phyloP scores from a whole-genome alignment of 2,797 vertebrate genomes.

The Morelia viridis region DNA sequence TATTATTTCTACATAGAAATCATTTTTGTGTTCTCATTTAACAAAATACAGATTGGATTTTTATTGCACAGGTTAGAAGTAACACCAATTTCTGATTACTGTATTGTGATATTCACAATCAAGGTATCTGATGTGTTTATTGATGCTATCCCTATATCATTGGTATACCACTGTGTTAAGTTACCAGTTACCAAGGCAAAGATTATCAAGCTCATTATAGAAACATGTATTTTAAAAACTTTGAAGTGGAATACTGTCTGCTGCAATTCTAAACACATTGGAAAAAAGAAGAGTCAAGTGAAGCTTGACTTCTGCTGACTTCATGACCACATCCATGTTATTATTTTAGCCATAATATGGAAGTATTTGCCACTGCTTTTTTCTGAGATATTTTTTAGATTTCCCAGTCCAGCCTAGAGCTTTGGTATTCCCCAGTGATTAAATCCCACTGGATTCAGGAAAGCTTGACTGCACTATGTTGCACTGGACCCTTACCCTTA shows the following conservation, averaged over 20 bases:
- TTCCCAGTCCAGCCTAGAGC: not conserved
- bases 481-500: not conserved
- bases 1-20: conserved; percentile 50
- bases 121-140: conserved; percentile 44
- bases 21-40: not conserved
- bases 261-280: not conserved
- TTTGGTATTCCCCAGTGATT: not conserved
- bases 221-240: not conserved
- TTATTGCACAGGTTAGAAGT: conserved; percentile 25
- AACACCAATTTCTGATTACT: conserved; percentile 43
- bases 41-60: conserved; percentile 49
- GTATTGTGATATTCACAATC: conserved; percentile 50
- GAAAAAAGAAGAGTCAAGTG: not conserved
- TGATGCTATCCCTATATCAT: not conserved
- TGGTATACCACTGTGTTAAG: not conserved
- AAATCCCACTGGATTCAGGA: not conserved
- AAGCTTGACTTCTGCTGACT: not conserved
- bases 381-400: not conserved
- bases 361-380: not conserved
- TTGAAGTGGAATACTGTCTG: not conserved
- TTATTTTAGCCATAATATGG: not conserved
- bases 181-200: not conserved
- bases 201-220: not conserved
- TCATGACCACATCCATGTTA: not conserved
- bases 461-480: not conserved